These are phyloP conservation scores for Parazoanthus swiftii DNA, from an alignment of 92 coral and sea anemone genomes.

Conservation along the genomic window DNA sequence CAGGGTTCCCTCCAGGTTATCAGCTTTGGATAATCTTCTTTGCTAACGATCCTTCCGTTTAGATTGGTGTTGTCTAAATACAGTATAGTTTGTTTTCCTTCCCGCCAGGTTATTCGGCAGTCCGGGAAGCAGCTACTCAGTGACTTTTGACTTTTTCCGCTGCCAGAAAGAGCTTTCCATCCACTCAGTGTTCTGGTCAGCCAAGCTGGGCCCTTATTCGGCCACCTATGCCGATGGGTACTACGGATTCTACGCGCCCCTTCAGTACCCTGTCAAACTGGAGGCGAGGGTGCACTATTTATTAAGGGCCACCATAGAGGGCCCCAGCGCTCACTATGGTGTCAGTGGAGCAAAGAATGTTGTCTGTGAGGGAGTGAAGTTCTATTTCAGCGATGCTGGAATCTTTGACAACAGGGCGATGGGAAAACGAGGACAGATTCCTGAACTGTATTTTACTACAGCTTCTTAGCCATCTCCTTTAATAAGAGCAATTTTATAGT, in stretches of 20 bases:
- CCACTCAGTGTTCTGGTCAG: constrained; percentile 39
- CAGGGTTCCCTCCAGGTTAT: no score
- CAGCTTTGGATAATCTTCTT: no score
- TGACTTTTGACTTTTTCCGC: constrained; percentile 34
- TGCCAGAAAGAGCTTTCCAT: constrained; percentile 41
- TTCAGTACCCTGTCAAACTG: constrained; percentile 29
- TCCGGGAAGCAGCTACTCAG: constrained; percentile 19
- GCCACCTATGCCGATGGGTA: constrained; percentile 20
- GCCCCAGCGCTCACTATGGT: constrained; percentile 33
- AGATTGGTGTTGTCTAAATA: no score
- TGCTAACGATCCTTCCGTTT: no score
- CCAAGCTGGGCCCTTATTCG: constrained; percentile 24
- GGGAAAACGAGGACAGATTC: constrained; percentile 41
- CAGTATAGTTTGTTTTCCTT: background rate
- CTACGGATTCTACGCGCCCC: constrained; percentile 33
- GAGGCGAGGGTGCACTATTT: constrained; percentile 39
- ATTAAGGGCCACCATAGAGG: constrained; percentile 41
- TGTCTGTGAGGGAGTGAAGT: constrained; percentile 28
- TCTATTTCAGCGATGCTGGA: constrained; percentile 37
- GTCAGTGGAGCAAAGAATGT: constrained; percentile 29
- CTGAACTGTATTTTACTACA: constrained; percentile 35
- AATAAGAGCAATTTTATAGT: no score
- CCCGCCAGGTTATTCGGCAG: constrained; percentile 33
- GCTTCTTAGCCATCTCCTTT: background rate
- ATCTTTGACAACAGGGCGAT: constrained; percentile 36